Conservation (phyloP, 2,113 vertebrate genomes). For the Holacanthus passer region DNA sequence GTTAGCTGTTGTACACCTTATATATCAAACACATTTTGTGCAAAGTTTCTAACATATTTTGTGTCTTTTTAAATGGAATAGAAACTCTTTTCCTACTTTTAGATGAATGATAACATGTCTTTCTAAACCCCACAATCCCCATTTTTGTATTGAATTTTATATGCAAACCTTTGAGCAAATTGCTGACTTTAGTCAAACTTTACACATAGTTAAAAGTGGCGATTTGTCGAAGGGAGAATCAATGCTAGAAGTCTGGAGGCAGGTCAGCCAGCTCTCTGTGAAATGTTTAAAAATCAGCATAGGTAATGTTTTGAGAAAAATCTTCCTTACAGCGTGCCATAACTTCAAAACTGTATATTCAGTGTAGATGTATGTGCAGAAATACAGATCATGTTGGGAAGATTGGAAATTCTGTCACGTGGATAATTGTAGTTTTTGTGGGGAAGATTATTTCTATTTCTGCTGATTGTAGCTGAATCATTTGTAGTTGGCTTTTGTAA, state of each 20-base stretch:
- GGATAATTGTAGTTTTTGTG: constrained; percentile 3
- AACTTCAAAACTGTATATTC: constrained; percentile 31
- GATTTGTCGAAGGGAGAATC: neutral
- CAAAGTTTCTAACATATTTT: constrained; percentile 22
- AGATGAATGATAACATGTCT: neutral
- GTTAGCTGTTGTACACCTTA: neutral
- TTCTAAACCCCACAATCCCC: constrained; percentile 9
- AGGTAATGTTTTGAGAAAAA: neutral
- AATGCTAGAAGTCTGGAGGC: neutral
- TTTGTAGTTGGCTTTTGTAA: neutral
- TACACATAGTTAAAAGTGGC: neutral
- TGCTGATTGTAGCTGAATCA: no score
- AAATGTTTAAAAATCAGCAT: neutral
- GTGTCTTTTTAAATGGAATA: constrained; percentile 17
- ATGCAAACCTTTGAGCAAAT: neutral
- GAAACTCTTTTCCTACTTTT: neutral
- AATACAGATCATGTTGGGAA: no score
- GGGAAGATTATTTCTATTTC: constrained; percentile 1
- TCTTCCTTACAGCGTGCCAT: constrained; percentile 70
- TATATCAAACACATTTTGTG: neutral
- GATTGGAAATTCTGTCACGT: constrained; percentile 9
- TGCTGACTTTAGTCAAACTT: neutral
- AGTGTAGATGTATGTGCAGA: constrained; percentile 22
- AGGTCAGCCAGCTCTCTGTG: neutral
- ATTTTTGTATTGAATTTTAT: constrained; percentile 17